Evolutionary conservation across 2,888 invertebrate genomes (phyloP), one percentile per base, ranked within the genome.

Genomic region (Metopia argyrocephala): DNA sequence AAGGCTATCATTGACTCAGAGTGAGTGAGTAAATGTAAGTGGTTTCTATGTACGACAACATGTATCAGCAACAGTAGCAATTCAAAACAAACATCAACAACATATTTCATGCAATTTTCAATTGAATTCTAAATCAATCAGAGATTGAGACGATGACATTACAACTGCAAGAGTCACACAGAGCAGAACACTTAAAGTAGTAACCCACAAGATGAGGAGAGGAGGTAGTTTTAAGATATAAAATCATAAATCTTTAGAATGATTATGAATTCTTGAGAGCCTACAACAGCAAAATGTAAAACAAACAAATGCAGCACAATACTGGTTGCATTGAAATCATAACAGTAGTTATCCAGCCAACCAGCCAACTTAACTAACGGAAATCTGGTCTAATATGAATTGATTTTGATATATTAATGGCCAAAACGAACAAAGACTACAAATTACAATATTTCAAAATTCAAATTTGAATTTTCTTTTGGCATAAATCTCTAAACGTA

Each of bases 71-170:
- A 38, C 64, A 48, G 3, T 25, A 50, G 25, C 59, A 76, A 75
- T 56, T 38, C 66, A 46, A 59, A 57, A 56, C 71, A 84, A 83
- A 84, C 83, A 86, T 84, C 86, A 86, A 79, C 83, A 85, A 85
- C 86, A 87, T 88, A 88, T 87, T 87, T 88, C 87, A 87, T 86
- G 85, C 86, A 88, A 86, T 87, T 76, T 89, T 87, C 89, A 88
- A 88, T 88, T 89, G 89, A 89, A 89, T 89, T 88, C 89, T 88
- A 88, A 89, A 88, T 88, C 89, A 89, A 88, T 88, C 89, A 88
- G 88, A 88, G 88, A 87, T 88, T 87, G 88, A 88, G 76, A 79
- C 75, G 75, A 70, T 73, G 78, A 83, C 81, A 80, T 74, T 78
- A 59, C 46, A 62, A 78, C 56, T 62, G 62, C 65, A 68, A 68